Conservation (phyloP, 2,888 invertebrate genomes). For the Cyclophora punctaria region DNA sequence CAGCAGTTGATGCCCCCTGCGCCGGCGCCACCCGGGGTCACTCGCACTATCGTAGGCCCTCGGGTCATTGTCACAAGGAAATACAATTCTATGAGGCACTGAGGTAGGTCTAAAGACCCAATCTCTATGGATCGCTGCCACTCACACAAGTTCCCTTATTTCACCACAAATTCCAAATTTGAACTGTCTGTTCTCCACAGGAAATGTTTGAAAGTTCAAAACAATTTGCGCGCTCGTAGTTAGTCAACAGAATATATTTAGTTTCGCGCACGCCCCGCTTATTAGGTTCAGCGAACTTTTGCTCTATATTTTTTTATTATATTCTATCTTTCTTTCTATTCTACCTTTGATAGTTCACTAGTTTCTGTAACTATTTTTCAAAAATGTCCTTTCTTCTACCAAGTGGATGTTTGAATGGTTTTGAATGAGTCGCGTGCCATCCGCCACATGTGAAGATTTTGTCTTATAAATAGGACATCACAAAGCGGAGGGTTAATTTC, state of each 20-base stretch:
- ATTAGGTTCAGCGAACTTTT: slow-evolving; percentile 44
- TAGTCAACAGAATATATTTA: slow-evolving; percentile 69
- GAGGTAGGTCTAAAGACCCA: too few species aligned
- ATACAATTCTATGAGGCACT: not conserved
- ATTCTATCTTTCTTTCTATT: not conserved
- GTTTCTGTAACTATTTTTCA: too few species aligned
- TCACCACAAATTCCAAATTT: not conserved
- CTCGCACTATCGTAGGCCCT: slow-evolving; percentile 66
- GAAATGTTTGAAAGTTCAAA: slow-evolving; percentile 34
- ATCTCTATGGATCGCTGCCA: too few species aligned
- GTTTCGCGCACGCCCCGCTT: slow-evolving; percentile 37
- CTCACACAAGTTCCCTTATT: too few species aligned
- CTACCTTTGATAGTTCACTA: not conserved
- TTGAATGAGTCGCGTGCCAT: slow-evolving; percentile 44
- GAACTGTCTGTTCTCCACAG: slow-evolving; percentile 24
- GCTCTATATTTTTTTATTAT: slow-evolving; percentile 13
- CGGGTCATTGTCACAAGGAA: slow-evolving; percentile 41
- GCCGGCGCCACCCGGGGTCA: slow-evolving; percentile 45
- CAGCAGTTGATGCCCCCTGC: slow-evolving; percentile 78
- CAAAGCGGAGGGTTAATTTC: slow-evolving; percentile 52
- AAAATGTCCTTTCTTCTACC: too few species aligned
- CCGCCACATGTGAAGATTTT: slow-evolving; percentile 26
- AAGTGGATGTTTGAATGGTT: slow-evolving; percentile 24
- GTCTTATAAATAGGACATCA: slow-evolving; percentile 49
- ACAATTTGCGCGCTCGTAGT: slow-evolving; percentile 43